phyloP scores from a whole-genome alignment of 2,797 vertebrate genomes.

The Acrossocheilus wenchowensis region DNA sequence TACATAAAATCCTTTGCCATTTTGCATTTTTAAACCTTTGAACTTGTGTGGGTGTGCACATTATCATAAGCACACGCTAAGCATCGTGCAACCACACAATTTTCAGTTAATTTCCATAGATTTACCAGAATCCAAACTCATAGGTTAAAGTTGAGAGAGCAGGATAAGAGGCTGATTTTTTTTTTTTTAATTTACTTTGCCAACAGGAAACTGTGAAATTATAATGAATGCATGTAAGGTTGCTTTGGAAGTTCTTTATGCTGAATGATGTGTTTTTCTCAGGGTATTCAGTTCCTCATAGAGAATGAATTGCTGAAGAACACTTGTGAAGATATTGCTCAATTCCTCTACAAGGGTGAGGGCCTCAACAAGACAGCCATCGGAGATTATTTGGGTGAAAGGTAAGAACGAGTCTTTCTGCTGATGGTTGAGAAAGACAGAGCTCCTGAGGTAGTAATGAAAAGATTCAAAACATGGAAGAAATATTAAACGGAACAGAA shows the following conservation, averaged over 20 bases:
- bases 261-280: constrained; percentile 39
- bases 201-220: constrained; percentile 7
- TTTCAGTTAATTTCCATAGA: constrained; percentile 23
- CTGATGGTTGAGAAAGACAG: not conserved
- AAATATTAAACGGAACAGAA: not conserved
- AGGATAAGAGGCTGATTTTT: not conserved
- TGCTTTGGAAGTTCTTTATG: not conserved
- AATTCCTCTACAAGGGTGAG: constrained; percentile 94
- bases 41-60: not conserved
- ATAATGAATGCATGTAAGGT: not conserved
- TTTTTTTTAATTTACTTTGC: not conserved
- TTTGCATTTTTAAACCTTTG: constrained; percentile 28
- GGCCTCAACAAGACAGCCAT: constrained; percentile 97
- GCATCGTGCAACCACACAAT: not conserved
- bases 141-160: constrained; percentile 6
- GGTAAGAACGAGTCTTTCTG: constrained; percentile 71
- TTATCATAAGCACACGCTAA: not conserved
- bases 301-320: constrained; percentile 92
- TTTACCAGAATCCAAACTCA: constrained; percentile 21
- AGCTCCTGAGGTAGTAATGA: not conserved
- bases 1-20: not conserved
- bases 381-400: constrained; percentile 94
- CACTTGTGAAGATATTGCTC: constrained; percentile 90
- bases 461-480: not conserved
- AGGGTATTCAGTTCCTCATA: constrained; percentile 94